phyloP scores from a whole-genome alignment of 2,888 invertebrate species.

The Drosophila lutescens region DNA sequence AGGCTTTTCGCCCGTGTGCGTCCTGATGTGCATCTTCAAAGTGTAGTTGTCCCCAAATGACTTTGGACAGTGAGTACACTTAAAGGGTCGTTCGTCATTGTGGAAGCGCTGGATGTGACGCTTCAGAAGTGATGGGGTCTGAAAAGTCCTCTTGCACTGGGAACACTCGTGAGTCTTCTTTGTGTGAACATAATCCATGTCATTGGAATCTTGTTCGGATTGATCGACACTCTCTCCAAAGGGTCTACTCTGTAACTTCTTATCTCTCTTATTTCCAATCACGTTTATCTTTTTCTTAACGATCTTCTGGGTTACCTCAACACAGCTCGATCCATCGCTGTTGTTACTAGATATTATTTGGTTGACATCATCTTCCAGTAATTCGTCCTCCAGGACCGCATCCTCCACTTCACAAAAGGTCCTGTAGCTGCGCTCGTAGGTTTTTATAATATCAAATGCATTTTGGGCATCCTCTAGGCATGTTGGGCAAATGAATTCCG shows the following conservation, averaged over 20 bases:
- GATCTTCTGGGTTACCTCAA: too few species aligned
- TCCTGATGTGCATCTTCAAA: too few species aligned
- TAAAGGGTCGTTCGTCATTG: neutral
- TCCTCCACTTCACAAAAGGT: neutral
- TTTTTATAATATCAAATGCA: neutral
- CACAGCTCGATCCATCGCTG: too few species aligned
- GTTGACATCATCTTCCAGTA: neutral
- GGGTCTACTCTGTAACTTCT: too few species aligned
- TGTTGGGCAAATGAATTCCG: neutral
- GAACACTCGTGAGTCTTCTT: neutral
- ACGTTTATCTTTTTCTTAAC: too few species aligned
- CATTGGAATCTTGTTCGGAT: neutral
- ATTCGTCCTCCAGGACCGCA: neutral
- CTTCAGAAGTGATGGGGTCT: too few species aligned
- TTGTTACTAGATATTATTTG: too few species aligned
- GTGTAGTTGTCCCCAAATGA: too few species aligned
- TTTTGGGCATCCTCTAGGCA: neutral
- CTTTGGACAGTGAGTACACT: too few species aligned
- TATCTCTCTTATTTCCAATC: too few species aligned
- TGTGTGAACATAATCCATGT: too few species aligned
- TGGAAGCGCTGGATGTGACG: neutral
- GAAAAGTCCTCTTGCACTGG: neutral
- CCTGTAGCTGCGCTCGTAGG: slow-evolving; percentile 1
- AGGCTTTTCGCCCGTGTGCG: too few species aligned
- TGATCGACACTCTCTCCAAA: neutral